Conservation (phyloP, 2,888 invertebrate species). For the Scotopteryx bipunctaria region DNA sequence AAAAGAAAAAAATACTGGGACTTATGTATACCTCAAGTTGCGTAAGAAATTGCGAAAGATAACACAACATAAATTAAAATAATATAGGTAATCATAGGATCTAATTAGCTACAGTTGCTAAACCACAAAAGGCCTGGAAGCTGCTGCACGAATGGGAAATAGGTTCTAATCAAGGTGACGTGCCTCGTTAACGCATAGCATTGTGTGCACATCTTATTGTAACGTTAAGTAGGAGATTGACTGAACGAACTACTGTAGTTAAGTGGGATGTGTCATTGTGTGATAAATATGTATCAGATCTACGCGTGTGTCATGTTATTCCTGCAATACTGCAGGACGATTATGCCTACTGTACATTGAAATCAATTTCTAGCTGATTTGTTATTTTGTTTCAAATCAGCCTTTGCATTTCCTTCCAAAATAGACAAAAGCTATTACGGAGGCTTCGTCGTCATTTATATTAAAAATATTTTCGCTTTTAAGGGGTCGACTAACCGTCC, state of each 20-base stretch:
- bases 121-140: conserved; percentile 51
- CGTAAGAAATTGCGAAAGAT: no score
- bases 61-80: no score
- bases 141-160: conserved; percentile 59
- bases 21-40: no score
- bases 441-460: no score
- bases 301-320: conserved; percentile 12
- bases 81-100: background rate
- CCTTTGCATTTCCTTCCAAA: no score
- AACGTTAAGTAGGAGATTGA: conserved; percentile 29
- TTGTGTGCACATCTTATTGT: conserved; percentile 45
- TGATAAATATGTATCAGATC: conserved; percentile 16
- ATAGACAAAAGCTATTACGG: no score
- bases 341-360: no score
- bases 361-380: no score
- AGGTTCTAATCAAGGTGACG: conserved; percentile 57
- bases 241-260: conserved; percentile 16
- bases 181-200: conserved; percentile 57
- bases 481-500: background rate
- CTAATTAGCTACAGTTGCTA: background rate
- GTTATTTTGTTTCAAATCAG: no score
- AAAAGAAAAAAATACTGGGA: no score
- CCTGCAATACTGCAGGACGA: background rate
- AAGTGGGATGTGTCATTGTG: conserved; percentile 26
- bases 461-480: no score